Base-by-base conservation (phyloP, 2,113 vertebrate species). In the Cyprinodon variegatus region DNA sequence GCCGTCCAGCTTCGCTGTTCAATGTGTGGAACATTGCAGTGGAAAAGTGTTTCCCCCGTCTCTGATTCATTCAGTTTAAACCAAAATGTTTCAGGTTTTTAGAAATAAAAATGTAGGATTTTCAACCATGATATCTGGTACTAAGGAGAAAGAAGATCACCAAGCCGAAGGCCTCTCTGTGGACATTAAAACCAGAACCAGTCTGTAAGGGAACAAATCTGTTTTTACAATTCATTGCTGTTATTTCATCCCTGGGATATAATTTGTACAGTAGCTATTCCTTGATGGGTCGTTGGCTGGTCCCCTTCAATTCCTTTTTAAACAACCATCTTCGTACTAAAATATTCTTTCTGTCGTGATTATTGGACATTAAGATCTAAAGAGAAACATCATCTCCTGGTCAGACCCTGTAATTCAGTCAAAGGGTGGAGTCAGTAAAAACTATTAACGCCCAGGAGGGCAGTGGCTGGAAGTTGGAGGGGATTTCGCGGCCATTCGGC, bases 1-100 rank as follows among this genome's bases (percentile, higher is more conserved):
- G 73, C 22, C 41, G 77, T 85, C 81, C 83, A 83, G 86, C 86
- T 91, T 91, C 91, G 91, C 86, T 89, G 70, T 87, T 68, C 20
- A 83, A 40, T 76, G 75, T 64, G 77, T 70, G 65, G 78, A 75
- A 61, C 50, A 57, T 15, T 20, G 17, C 17, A 57, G 14, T 20
- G 6, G 50, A 10, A 57, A 57, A 10, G 50, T 57, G n/a, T 57
- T 57, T 20, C 17, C 48, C 17, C 48, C 46, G 15, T 15, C 48
- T 17, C 7, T 20, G 50, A 57, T 57, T 20, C n/a, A 15, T 20
- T 50, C 50, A 20, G 17, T n/a, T n/a, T 57, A 57, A 6, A 57
- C 50, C 50, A 20, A 20, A n/a, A 57, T 20, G 50, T 53, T 53
- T n/a, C 50, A 53, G 17, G 17, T 53, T 10, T 2, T 45, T 8